These are phyloP conservation scores for Sterrhoptilus dennistouni DNA, from an alignment of 2,113 vertebrate genomes.

Conservation along the genomic window DNA sequence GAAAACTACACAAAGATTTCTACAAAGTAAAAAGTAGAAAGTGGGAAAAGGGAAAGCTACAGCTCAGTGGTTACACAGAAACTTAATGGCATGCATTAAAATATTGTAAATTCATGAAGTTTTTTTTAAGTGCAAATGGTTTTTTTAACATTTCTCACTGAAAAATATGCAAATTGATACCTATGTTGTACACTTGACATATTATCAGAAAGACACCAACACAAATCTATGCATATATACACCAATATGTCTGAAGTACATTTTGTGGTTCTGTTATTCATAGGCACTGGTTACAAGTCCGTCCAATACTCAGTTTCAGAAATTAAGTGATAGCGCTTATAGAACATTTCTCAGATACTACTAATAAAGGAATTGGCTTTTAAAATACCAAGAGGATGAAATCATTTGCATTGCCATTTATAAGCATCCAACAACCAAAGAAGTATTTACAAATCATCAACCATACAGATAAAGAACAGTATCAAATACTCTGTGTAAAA, in stretches of 20 bases:
- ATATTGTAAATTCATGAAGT: conserved; percentile 47
- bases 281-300: conserved; percentile 38
- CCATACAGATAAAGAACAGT: conserved; percentile 59
- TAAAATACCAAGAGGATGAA: conserved; percentile 37
- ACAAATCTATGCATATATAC: conserved; percentile 10
- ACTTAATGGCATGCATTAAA: conserved; percentile 70
- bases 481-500: conserved; percentile 69
- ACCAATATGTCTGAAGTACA: neutral
- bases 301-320: conserved; percentile 46
- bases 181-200: conserved; percentile 49
- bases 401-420: conserved; percentile 21
- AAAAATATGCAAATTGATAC: conserved; percentile 45
- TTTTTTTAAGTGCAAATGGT: conserved; percentile 67
- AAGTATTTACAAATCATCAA: conserved; percentile 41
- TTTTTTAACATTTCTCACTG: conserved; percentile 31
- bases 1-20: conserved; percentile 59
- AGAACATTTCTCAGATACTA: conserved; percentile 57
- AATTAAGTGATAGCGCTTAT: conserved; percentile 19
- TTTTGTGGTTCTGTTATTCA: neutral
- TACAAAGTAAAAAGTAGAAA: conserved; percentile 69
- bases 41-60: conserved; percentile 65
- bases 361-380: conserved; percentile 3
- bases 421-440: conserved; percentile 36
- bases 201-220: conserved; percentile 37
- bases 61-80: conserved; percentile 65